These are phyloP conservation scores for Seriola rivoliana DNA, from an alignment of 2,113 vertebrate species.

Conservation along the genomic window DNA sequence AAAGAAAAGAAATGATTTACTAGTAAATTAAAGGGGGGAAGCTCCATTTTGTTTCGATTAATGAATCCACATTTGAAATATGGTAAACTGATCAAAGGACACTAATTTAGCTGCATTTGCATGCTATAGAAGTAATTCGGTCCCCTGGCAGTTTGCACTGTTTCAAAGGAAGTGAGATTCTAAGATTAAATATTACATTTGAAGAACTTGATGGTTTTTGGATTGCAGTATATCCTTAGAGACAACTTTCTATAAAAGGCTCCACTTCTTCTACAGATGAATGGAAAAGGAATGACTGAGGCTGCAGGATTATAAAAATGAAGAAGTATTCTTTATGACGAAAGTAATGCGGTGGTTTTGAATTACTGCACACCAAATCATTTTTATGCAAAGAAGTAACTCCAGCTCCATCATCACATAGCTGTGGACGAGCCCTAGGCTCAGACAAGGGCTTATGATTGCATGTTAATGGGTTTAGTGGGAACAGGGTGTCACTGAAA, in stretches of 20 bases:
- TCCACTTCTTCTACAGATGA: slow-evolving; percentile 22
- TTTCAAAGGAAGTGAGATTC: not conserved
- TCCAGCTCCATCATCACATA: slow-evolving; percentile 50
- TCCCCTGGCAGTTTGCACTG: not conserved
- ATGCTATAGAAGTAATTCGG: not conserved
- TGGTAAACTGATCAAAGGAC: not conserved
- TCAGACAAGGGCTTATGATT: slow-evolving; percentile 47
- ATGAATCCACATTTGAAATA: not conserved
- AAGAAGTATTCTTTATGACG: slow-evolving; percentile 55
- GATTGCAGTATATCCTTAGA: slow-evolving; percentile 11
- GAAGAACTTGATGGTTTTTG: slow-evolving; percentile 22
- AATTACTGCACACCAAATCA: slow-evolving; percentile 64
- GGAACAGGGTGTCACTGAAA: slow-evolving; percentile 68
- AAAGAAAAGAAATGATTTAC: not conserved
- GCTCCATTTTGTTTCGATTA: not conserved
- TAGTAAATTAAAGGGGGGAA: not conserved
- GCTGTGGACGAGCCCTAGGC: slow-evolving; percentile 9
- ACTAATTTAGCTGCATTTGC: not conserved
- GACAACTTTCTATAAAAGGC: slow-evolving; percentile 28
- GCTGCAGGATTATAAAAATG: slow-evolving; percentile 45
- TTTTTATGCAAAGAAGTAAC: slow-evolving; percentile 70
- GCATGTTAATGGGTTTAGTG: slow-evolving; percentile 56
- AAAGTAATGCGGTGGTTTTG: slow-evolving; percentile 60
- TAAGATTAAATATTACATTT: slow-evolving; percentile 18
- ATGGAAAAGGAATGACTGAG: slow-evolving; percentile 27